phyloP scores from a whole-genome alignment of 2,888 invertebrate species.

The Cataglyphis cursor region DNA sequence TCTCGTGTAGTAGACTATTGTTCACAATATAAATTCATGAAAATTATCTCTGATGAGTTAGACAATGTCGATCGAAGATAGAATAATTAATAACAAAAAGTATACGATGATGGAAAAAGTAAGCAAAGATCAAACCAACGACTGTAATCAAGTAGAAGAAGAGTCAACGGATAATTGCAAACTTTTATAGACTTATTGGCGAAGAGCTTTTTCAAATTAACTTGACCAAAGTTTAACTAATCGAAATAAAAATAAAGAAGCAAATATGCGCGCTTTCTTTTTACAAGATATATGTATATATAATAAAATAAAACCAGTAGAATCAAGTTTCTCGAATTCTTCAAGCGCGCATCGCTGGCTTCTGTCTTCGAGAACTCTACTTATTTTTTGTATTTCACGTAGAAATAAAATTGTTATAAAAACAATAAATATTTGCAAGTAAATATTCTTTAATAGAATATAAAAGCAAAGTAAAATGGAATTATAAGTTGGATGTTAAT shows the following conservation, averaged over 20 bases:
- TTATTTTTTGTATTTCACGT: conserved; percentile 9
- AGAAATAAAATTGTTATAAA: conserved; percentile 38
- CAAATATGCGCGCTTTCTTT: background rate
- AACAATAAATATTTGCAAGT: conserved; percentile 1
- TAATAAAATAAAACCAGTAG: conserved; percentile 28
- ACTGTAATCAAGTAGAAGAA: conserved; percentile 23
- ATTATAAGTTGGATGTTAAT: conserved; percentile 24
- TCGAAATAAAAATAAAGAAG: conserved; percentile 58
- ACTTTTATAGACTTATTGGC: conserved; percentile 64
- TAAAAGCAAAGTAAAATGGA: conserved; percentile 15
- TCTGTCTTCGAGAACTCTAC: background rate
- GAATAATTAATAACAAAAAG: conserved; percentile 9
- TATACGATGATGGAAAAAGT: background rate
- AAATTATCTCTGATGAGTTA: conserved; percentile 10
- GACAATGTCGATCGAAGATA: background rate
- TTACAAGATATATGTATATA: conserved; percentile 11
- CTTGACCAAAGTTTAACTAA: conserved; percentile 46
- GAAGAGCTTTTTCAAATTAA: conserved; percentile 72
- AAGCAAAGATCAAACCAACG: conserved; percentile 45
- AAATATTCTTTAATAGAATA: background rate
- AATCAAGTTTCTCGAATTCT: conserved; percentile 24
- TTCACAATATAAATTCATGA: conserved; percentile 36
- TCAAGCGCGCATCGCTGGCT: conserved; percentile 38
- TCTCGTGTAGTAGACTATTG: background rate
- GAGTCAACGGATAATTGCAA: conserved; percentile 55